These are phyloP conservation scores for Margaritifera margaritifera DNA, from an alignment of 2,888 invertebrate genomes.

Conservation along the genomic window DNA sequence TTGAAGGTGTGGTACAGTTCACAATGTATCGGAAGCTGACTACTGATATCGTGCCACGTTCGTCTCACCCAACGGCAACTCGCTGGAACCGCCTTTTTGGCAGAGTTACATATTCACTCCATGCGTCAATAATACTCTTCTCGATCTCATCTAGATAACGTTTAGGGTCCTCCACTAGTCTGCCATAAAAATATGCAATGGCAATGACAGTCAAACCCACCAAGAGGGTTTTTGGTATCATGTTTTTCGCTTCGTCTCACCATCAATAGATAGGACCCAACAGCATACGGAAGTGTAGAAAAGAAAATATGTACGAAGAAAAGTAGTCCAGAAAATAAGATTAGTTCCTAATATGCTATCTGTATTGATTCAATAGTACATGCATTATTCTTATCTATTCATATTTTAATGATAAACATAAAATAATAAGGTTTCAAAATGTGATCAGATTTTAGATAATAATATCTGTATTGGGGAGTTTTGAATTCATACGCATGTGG, in stretches of 20 bases:
- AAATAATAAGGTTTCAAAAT: too few species aligned
- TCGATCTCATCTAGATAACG: slow-evolving; percentile 26
- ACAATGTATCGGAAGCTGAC: too few species aligned
- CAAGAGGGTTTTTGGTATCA: slow-evolving; percentile 32
- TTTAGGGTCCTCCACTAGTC: slow-evolving; percentile 10
- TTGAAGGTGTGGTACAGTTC: too few species aligned
- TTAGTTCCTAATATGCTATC: too few species aligned
- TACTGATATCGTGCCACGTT: not conserved
- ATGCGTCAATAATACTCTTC: slow-evolving; percentile 42
- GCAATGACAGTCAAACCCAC: slow-evolving; percentile 27
- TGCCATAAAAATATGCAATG: slow-evolving; percentile 32
- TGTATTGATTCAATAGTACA: too few species aligned
- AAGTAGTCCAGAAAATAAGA: too few species aligned
- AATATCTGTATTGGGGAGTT: not conserved
- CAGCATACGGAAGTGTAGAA: too few species aligned
- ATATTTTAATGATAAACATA: too few species aligned
- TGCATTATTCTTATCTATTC: too few species aligned
- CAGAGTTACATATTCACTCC: slow-evolving; percentile 37
- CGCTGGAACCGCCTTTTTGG: slow-evolving; percentile 39
- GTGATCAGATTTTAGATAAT: too few species aligned
- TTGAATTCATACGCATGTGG: not conserved
- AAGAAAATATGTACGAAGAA: too few species aligned
- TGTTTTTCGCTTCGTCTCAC: not conserved
- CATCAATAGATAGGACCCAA: too few species aligned
- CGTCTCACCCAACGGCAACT: slow-evolving; percentile 48